Evolutionary conservation across 2,888 invertebrate genomes (phyloP), one percentile per base, ranked within the genome.

Genomic region (Balanococcus diminutus): DNA sequence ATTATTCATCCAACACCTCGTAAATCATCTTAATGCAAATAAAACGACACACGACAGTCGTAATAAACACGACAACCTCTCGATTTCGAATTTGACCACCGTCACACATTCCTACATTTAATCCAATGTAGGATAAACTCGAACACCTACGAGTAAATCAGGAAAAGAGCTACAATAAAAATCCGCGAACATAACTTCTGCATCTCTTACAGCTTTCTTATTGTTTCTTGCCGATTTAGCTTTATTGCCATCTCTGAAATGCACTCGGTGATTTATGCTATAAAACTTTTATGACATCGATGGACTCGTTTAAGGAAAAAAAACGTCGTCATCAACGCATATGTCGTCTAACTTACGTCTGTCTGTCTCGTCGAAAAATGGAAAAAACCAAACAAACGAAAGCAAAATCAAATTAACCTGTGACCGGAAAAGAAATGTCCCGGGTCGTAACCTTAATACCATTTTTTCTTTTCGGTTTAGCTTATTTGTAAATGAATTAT

Each of bases 181-280:
- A 79, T 19, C n/a, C 8, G n/a, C 36, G 3, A 79, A 79, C 75
- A 79, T 36, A 79, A 79, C 75, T 79, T 79, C 9, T 79, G 75
- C 32, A 72, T 67, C n/a, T 11, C 72, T 79, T 9, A 36, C 22
- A 36, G 19, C 75, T 79, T 79, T 79, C 75, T 79, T 19, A 36
- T 79, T 79, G 75, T 79, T 79, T 36, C 31, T 6, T 25, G 75
- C 5, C 28, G 28, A 67, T 79, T 79, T 79, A 79, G 31, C 31
- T 72, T 72, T 31, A 72, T 72, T 36, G 75, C 36, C 75, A 22
- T 79, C 22, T 36, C 6, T 79, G 36, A 79, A 32, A 79, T 36
- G 67, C 67, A 25, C 28, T 28, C 28, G 67, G 75, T 79, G 75
- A 79, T 79, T 79, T 79, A 79, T 36, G 75, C 75, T 36, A 79